Evolutionary conservation across 2,797 vertebrate species (phyloP).

Genomic region (Luscinia luscinia): DNA sequence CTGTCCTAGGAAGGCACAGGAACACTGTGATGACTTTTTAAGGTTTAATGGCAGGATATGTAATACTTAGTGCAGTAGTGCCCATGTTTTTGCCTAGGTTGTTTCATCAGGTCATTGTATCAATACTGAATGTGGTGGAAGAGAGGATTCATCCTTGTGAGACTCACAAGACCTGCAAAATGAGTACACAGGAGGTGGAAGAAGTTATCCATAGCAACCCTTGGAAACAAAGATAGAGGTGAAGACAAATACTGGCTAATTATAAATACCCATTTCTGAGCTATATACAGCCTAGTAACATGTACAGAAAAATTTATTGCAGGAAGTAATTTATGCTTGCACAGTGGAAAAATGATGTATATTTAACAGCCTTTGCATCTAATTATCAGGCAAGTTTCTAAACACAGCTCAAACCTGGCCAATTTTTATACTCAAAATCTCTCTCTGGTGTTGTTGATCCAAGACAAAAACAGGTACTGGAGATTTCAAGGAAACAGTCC

Average conservation of each 20-base stretch:
- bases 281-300: constrained; percentile 47
- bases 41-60: not conserved
- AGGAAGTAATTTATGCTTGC: constrained; percentile 47
- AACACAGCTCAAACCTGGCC: constrained; percentile 2
- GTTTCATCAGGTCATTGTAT: not conserved
- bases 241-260: constrained; percentile 46
- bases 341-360: not conserved
- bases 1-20: not conserved
- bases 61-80: not conserved
- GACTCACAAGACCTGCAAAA: constrained; percentile 23
- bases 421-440: not conserved
- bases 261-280: constrained; percentile 49
- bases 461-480: not conserved
- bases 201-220: constrained; percentile 42
- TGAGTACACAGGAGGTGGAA: constrained; percentile 4
- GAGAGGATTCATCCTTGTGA: not conserved
- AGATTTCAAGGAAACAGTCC: not conserved
- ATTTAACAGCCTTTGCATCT: constrained; percentile 15
- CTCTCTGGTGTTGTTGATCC: not conserved
- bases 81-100: not conserved
- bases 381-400: not conserved
- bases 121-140: not conserved
- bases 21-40: not conserved
- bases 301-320: constrained; percentile 8
- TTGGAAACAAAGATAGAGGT: constrained; percentile 59